Base-by-base conservation (phyloP, 2,113 vertebrate genomes). In the Ceyx melanurus region DNA sequence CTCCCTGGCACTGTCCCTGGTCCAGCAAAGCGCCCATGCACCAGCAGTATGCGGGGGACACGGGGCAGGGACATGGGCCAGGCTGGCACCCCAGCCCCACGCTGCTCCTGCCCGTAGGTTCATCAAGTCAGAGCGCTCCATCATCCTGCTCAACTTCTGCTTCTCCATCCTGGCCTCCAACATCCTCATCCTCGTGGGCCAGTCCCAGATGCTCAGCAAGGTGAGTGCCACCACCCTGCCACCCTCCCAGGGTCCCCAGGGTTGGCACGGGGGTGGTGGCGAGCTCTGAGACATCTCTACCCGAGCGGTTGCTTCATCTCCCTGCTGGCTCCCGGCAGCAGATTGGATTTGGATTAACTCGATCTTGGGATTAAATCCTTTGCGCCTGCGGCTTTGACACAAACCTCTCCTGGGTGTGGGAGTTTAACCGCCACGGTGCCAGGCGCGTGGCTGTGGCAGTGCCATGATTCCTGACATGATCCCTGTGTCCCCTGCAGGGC, bases 131-230 rank as follows among this genome's bases (percentile, higher is more conserved):
- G 99, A 99, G 94, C 98, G 99, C 92, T 99, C 99, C 91, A 99
- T 99, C 97, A 99, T 99, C 94, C 97, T 99, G 92, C 98, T 99
- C 97, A 99, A 99, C 89, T 99, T 99, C 94, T 99, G 99, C 81
- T 93, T 99, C 97, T 99, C 99, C 96, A 99, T 99, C 97, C 96
- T 99, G 98, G 99, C 99, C 61, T 99, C 99, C 96, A 99, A 99
- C 85, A 93, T 99, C 96, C 97, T 99, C 95, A 99, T 99, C 97
- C 97, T 99, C 43, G 99, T 99, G 93, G 99, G 99, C 96, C 99
- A 99, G 97, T 99, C 99, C 65, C 98, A 99, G 97, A 99, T 99
- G 79, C 98, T 99, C 67, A 99, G 99, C 97, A 99, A 99, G 99
- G 99, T 99, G 94, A 97, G 98, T 90, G 80, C 78, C 58, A 35